Percentiles rank a stretch among this genome's conserved stretches.
Evolutionary conservation across 1,140 invertebrate genomes (phyloP).

Genomic region (Leptinotarsa defecta): DNA sequence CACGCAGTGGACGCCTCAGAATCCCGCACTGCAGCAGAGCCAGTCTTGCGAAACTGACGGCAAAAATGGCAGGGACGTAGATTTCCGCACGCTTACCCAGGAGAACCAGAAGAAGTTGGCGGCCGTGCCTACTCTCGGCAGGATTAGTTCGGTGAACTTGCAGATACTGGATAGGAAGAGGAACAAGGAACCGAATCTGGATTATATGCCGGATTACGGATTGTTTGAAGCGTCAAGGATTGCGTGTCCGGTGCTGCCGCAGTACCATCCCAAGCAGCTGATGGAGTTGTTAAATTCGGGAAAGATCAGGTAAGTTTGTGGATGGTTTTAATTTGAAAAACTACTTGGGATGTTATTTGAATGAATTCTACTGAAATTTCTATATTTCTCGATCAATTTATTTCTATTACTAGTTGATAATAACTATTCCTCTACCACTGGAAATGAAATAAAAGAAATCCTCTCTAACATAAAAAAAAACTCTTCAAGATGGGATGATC

Average conservation of each 20-base stretch:
- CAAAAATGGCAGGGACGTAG: slow-evolving; percentile 71
- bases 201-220: slow-evolving; percentile 91
- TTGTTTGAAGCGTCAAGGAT: slow-evolving; percentile 96
- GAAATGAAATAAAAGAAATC: too few relatives aligned
- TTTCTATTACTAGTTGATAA: too few relatives aligned
- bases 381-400: too few relatives aligned
- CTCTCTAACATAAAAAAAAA: too few relatives aligned
- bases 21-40: slow-evolving; percentile 47
- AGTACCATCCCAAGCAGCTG: slow-evolving; percentile 98
- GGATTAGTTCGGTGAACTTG: slow-evolving; percentile 81
- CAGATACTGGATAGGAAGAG: slow-evolving; percentile 75
- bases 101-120: slow-evolving; percentile 75
- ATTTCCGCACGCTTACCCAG: slow-evolving; percentile 73
- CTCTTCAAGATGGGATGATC: too few relatives aligned
- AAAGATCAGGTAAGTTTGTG: slow-evolving; percentile 68
- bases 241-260: slow-evolving; percentile 95
- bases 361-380: too few relatives aligned
- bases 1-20: slow-evolving; percentile 92
- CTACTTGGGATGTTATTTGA: too few relatives aligned
- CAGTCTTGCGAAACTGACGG: slow-evolving; percentile 38
- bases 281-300: slow-evolving; percentile 99
- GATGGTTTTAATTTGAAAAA: too few relatives aligned
- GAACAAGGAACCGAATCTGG: slow-evolving; percentile 65
- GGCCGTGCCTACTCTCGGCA: slow-evolving; percentile 78
- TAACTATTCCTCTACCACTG: too few relatives aligned